These are phyloP conservation scores for Apostichopus californicus DNA, from an alignment of 35 echinoderm and acorn worm species.

Conservation along the genomic window DNA sequence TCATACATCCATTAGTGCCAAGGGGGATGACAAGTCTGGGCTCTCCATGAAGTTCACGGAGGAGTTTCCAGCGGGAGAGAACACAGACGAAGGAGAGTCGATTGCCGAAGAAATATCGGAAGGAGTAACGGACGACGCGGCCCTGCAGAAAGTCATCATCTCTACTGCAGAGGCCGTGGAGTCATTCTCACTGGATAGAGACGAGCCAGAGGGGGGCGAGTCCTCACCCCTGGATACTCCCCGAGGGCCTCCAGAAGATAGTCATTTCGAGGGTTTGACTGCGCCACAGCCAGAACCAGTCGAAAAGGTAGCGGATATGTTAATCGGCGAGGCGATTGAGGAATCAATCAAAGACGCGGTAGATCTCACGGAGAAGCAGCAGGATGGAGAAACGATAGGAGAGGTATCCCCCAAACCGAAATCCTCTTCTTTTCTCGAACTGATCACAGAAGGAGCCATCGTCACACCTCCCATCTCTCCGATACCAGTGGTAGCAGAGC, in stretches of 20 bases:
- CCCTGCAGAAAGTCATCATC: slow-evolving; percentile 82
- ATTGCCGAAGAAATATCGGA: slow-evolving; percentile 82
- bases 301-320: slow-evolving; percentile 64
- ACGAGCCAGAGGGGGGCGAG: slow-evolving; percentile 61
- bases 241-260: slow-evolving; percentile 60
- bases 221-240: slow-evolving; percentile 60
- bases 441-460: slow-evolving; percentile 10
- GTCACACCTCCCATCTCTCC: not conserved
- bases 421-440: slow-evolving; percentile 34
- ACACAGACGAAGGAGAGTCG: slow-evolving; percentile 77
- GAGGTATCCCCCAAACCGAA: slow-evolving; percentile 16
- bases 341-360: slow-evolving; percentile 63
- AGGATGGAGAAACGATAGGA: slow-evolving; percentile 12
- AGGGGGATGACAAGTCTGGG: slow-evolving; percentile 33
- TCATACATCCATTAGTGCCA: slow-evolving; percentile 20
- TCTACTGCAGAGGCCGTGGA: slow-evolving; percentile 90
- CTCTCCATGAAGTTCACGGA: slow-evolving; percentile 20
- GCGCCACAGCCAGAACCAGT: slow-evolving; percentile 45
- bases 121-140: slow-evolving; percentile 83
- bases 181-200: slow-evolving; percentile 69
- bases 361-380: slow-evolving; percentile 58
- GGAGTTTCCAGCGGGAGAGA: slow-evolving; percentile 40
- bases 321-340: slow-evolving; percentile 59
- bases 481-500: not conserved
- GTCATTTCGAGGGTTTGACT: not conserved